A percentile compares a stretch with the other conserved stretches of the same genome.
Conservation (phyloP, 2,888 invertebrate genomes). For the Drosophila percnosoma region DNA sequence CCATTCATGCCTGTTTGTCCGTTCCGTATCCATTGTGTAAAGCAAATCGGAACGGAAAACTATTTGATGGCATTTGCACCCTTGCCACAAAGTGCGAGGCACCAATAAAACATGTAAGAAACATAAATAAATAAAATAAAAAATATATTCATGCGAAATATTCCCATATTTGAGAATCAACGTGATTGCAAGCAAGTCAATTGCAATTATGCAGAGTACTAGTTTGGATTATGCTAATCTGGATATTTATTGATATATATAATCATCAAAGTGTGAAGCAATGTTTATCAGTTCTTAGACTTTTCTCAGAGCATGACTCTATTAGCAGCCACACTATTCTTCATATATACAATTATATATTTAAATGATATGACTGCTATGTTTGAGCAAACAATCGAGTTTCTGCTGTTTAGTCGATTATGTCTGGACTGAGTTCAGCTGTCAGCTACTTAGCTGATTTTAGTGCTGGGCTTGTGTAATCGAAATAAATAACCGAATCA, state of each 20-base stretch:
- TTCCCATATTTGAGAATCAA: neutral
- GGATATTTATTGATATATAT: neutral
- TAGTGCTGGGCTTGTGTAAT: constrained; percentile 64
- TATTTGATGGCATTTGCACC: constrained; percentile 65
- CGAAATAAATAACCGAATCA: constrained; percentile 61
- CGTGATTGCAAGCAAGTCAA: neutral
- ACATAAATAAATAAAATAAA: constrained; percentile 1
- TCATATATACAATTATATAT: neutral
- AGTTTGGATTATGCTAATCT: neutral
- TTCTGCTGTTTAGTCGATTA: constrained; percentile 50
- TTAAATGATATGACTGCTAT: no score
- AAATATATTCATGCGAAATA: neutral
- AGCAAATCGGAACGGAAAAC: constrained; percentile 68
- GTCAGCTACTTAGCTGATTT: constrained; percentile 45
- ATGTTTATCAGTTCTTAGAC: neutral
- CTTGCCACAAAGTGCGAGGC: constrained; percentile 25
- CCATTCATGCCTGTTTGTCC: constrained; percentile 21
- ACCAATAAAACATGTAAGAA: constrained; percentile 13
- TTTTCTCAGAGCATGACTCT: neutral
- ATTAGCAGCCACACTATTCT: neutral
- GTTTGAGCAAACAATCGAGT: no score
- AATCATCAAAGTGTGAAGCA: neutral
- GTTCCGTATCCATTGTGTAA: constrained; percentile 49
- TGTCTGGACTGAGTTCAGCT: constrained; percentile 42
- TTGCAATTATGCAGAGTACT: neutral